Evolutionary conservation across 2,888 invertebrate genomes (phyloP).

Genomic region (Folsomia candida): DNA sequence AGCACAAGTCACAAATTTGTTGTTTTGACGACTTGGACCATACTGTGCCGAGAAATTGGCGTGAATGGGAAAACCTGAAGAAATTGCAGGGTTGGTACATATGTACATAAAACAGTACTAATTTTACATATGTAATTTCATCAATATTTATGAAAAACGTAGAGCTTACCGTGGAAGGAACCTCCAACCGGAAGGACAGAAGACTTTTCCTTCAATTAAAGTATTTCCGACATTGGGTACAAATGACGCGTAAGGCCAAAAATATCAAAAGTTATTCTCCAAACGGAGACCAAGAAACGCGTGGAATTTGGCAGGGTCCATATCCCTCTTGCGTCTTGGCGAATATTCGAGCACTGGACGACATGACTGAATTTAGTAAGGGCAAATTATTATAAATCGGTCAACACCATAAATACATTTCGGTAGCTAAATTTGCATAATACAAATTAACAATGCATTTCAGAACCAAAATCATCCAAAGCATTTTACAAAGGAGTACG

Average conservation of each 20-base stretch:
- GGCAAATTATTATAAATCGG: not conserved
- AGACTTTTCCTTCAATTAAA: not conserved
- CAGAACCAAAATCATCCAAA: conserved; percentile 1
- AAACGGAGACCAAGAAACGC: not conserved
- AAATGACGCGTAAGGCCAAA: not conserved
- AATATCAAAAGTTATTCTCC: not conserved
- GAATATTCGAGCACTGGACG: not conserved
- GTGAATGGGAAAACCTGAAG: not conserved
- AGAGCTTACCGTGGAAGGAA: too few species aligned
- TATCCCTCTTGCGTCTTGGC: not conserved
- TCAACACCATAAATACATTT: not conserved
- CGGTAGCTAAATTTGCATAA: not conserved
- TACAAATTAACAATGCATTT: not conserved
- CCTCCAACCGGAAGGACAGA: not conserved
- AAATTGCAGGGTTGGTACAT: not conserved
- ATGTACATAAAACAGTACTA: not conserved
- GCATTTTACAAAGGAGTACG: not conserved
- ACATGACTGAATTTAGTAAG: not conserved
- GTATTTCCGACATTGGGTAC: not conserved
- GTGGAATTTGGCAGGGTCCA: not conserved
- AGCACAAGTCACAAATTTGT: not conserved
- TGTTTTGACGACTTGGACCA: not conserved
- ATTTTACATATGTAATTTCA: not conserved
- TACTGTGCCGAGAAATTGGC: not conserved
- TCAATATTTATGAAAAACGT: too few species aligned